Conservation (phyloP, 2,113 vertebrate genomes). For the Stegastes partitus region DNA sequence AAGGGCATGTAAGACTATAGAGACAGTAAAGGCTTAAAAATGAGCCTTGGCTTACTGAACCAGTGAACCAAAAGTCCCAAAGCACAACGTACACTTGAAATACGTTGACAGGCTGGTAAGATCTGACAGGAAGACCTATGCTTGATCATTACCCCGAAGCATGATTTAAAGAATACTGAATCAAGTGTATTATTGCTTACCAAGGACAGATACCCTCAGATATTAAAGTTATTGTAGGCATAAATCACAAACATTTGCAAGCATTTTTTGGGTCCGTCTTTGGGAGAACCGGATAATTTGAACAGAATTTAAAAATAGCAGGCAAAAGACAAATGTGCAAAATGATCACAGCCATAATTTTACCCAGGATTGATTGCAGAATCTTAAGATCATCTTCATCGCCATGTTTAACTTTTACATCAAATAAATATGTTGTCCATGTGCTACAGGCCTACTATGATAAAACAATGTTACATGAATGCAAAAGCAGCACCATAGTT, state of each 20-base stretch:
- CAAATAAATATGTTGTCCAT: neutral
- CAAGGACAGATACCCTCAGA: slow-evolving; percentile 21
- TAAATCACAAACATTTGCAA: slow-evolving; percentile 36
- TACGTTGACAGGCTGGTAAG: slow-evolving; percentile 23
- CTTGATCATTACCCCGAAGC: slow-evolving; percentile 42
- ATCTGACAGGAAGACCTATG: slow-evolving; percentile 20
- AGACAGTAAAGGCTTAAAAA: slow-evolving; percentile 24
- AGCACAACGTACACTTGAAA: slow-evolving; percentile 40
- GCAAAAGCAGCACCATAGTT: slow-evolving; percentile 39
- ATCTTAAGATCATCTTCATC: neutral
- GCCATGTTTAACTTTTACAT: neutral
- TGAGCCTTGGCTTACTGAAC: slow-evolving; percentile 16
- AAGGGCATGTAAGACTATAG: neutral
- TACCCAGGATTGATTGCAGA: neutral
- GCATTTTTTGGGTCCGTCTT: neutral
- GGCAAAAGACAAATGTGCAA: slow-evolving; percentile 19
- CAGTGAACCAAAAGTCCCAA: slow-evolving; percentile 37
- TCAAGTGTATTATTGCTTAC: slow-evolving; percentile 11
- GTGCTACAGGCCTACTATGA: slow-evolving; percentile 8
- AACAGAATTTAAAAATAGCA: slow-evolving; percentile 22
- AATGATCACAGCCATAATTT: slow-evolving; percentile 4
- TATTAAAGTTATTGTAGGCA: slow-evolving; percentile 36
- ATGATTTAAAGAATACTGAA: slow-evolving; percentile 30
- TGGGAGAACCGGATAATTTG: slow-evolving; percentile 36
- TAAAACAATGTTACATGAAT: slow-evolving; percentile 41